Evolutionary conservation across 2,113 vertebrate genomes (phyloP), one percentile per base, ranked within the genome.

Genomic region (Barnardius zonarius): DNA sequence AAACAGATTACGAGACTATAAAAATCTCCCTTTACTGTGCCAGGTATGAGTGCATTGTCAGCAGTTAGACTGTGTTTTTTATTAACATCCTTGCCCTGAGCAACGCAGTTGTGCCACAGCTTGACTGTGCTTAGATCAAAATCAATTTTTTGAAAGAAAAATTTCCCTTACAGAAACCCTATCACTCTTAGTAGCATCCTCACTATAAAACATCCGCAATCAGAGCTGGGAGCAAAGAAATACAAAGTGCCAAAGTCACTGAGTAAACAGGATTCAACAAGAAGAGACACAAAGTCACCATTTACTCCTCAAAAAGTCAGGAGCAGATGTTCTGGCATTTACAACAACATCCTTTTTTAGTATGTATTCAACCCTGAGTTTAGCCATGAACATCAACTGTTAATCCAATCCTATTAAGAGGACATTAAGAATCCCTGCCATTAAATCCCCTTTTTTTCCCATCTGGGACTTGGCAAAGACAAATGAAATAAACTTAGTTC

Each of bases 261-360:
- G 54, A 93, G 89, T 73, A 95, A 91, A 94, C 51, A 62, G 54
- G 51, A 84, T 82, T 90, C 86, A 86, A 70, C 17, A 78, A 61
- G 62, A 73, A 67, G 18, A 84, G 49, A 88, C 35, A 95, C 81
- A 93, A 95, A 93, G 86, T 85, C 81, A 90, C 90, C 70, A 91
- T 92, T 96, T 91, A 92, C 70, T 91, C 54, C 63, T 80, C 74
- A 80, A 91, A 91, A 92, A 67, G 33, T 52, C 72, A 86, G 75
- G 49, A 93, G 90, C 93, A 91, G 91, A 87, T 76, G 82, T 31
- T 96, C 67, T 69, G 54, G 70, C 59, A 54, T 83, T 80, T 77
- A 73, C 75, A 93, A 51, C 44, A 80, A 69, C 44, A 89, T 77
- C 67, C 79, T 76, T 66, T 95, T 94, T 88, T 54, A 92, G 86